Base-by-base conservation (phyloP, 2,888 invertebrate species). In the Scaptomyza caliginosa region DNA sequence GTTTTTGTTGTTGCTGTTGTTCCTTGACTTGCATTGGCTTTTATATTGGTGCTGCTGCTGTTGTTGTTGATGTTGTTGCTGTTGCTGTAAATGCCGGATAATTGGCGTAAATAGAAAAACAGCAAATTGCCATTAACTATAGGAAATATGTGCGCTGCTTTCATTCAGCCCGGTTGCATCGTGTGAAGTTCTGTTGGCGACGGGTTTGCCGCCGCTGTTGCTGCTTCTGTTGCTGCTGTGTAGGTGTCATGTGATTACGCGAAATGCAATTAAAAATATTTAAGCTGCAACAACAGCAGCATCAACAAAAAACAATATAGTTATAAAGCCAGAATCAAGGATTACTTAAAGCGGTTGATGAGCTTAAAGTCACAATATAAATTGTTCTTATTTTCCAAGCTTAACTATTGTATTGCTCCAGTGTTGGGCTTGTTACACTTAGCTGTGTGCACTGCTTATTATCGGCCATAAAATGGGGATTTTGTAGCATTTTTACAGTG, bases 91-190 rank as follows among this genome's bases (percentile, higher is more conserved):
- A 74, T 68, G 79, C 79, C 65, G 82, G 71, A 87, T 83, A 83
- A 83, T 83, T 83, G 82, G 82, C 82, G 82, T 83, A 87, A 83
- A 87, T 87, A 83, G 85, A 85, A 87, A 83, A 83, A 83, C 87
- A 85, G 82, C 87, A 83, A 83, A 81, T 83, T 83, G 87, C 82
- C 82, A 83, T 83, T 83, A 83, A 83, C 87, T 87, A 83, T 83
- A 87, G 82, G 86, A 87, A 83, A 83, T 85, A 78, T 85, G 77
- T 74, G 64, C 72, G 60, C 74, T 43, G 68, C 77, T 71, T 67
- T 81, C 67, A 66, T 67, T 82, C 66, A 66, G 54, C 63, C 52
- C 40, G 60, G 36, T 48, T 51, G 50, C 49, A 59, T 45, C 58
- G 39, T 19, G 23, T 46, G 28, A 23, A 11, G n/a, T 50, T 32